Percentiles rank a stretch among this genome's conserved stretches.
Conservation (phyloP, 2,113 vertebrate species). For the Lagopus leucura region DNA sequence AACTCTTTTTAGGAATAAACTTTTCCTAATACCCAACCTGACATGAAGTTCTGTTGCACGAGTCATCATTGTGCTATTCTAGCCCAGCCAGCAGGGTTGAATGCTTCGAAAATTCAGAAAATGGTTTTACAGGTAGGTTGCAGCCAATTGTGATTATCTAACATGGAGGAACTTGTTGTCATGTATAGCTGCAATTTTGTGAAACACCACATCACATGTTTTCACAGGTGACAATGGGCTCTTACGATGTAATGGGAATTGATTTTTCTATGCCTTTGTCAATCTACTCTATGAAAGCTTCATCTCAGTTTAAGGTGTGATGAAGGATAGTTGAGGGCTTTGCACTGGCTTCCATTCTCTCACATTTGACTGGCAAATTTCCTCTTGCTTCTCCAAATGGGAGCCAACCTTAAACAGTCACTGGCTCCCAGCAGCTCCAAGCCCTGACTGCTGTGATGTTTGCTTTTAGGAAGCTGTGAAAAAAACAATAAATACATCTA, state of each 20-base stretch:
- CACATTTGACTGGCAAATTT: background rate
- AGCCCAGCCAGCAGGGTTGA: background rate
- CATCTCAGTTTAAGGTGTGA: background rate
- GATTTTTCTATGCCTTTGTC: constrained; percentile 13
- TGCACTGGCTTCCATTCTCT: background rate
- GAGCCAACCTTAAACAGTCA: background rate
- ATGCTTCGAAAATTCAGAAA: constrained; percentile 18
- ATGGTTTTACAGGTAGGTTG: background rate
- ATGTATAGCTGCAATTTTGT: background rate
- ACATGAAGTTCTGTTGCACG: background rate
- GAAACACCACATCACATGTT: background rate
- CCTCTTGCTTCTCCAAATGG: background rate
- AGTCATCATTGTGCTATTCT: background rate
- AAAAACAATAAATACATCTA: background rate
- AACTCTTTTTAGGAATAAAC: background rate
- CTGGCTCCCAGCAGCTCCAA: constrained; percentile 32
- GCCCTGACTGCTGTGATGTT: background rate
- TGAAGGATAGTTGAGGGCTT: background rate
- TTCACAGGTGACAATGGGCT: fast-evolving
- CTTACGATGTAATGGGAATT: background rate
- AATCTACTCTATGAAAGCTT: background rate
- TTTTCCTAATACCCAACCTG: background rate
- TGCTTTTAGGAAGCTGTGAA: background rate
- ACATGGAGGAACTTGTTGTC: background rate
- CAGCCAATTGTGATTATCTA: background rate